These are phyloP conservation scores for Achroia grisella DNA, from an alignment of 1,140 invertebrate genomes.

Conservation along the genomic window DNA sequence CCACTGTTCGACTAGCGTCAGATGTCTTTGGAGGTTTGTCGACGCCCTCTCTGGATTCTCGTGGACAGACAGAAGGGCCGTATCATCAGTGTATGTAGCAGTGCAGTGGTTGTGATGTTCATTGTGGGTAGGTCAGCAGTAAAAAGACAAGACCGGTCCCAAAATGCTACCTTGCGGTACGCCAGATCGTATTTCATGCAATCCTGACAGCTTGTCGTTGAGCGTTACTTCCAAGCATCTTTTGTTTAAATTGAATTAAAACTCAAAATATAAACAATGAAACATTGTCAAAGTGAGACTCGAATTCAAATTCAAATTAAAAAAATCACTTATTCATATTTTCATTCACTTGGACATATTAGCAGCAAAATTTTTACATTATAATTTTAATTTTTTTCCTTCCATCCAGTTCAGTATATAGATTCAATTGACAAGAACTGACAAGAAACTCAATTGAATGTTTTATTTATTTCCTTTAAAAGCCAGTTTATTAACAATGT, in stretches of 20 bases:
- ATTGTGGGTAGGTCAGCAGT: constrained; percentile 24
- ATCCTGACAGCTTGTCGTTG: neutral
- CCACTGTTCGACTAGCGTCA: constrained; percentile 19
- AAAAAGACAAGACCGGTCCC: constrained; percentile 35
- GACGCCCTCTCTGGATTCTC: constrained; percentile 14
- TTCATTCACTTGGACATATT: too few relatives aligned
- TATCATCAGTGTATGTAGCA: constrained; percentile 39
- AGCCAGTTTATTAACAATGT: too few relatives aligned
- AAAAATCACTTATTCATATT: too few relatives aligned
- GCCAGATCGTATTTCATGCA: constrained; percentile 17
- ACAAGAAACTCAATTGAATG: too few relatives aligned
- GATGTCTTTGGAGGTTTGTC: constrained; percentile 17
- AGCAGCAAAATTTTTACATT: too few relatives aligned
- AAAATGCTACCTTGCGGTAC: constrained; percentile 41
- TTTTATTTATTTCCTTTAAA: too few relatives aligned
- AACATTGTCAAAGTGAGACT: too few relatives aligned
- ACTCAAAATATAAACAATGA: too few relatives aligned
- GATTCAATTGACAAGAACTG: too few relatives aligned
- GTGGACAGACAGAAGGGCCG: constrained; percentile 11
- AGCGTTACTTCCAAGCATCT: constrained; percentile 11
- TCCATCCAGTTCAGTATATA: too few relatives aligned
- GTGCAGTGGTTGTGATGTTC: constrained; percentile 16
- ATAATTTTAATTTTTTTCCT: too few relatives aligned
- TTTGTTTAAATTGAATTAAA: constrained; percentile 7
- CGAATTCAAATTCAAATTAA: too few relatives aligned